These are phyloP conservation scores for Rallus limicola DNA, from an alignment of 2,113 vertebrate genomes.

Conservation along the genomic window DNA sequence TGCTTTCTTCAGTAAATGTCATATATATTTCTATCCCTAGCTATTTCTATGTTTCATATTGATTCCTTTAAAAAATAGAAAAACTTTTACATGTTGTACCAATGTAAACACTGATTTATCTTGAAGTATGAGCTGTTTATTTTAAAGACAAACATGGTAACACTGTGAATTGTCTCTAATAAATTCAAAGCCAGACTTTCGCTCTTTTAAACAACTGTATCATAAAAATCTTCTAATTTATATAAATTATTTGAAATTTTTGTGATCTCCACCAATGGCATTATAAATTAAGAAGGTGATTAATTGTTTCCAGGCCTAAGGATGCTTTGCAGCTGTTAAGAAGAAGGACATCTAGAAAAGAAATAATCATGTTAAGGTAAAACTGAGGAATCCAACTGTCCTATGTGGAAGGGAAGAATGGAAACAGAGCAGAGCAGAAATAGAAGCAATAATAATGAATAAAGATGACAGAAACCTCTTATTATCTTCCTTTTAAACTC, in stretches of 20 bases:
- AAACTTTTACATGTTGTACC: neutral
- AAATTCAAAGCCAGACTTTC: neutral
- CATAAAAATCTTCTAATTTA: neutral
- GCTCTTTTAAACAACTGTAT: neutral
- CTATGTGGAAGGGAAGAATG: neutral
- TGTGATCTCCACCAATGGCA: neutral
- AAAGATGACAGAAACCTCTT: fast-evolving
- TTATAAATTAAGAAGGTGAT: neutral
- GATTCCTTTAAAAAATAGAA: neutral
- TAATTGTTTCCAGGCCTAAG: neutral
- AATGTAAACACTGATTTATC: neutral
- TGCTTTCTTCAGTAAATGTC: neutral
- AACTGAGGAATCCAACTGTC: neutral
- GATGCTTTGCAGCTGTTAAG: neutral
- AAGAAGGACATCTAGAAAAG: neutral
- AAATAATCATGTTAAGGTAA: neutral
- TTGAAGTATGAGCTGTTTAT: neutral
- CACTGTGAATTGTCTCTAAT: neutral
- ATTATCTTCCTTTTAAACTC: neutral
- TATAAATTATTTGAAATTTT: neutral
- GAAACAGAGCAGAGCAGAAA: neutral
- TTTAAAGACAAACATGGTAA: neutral
- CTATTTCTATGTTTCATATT: neutral
- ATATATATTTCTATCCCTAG: neutral
- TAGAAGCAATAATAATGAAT: neutral